Conservation (phyloP, 1,140 invertebrate genomes). For the Archivesica marissinica region DNA sequence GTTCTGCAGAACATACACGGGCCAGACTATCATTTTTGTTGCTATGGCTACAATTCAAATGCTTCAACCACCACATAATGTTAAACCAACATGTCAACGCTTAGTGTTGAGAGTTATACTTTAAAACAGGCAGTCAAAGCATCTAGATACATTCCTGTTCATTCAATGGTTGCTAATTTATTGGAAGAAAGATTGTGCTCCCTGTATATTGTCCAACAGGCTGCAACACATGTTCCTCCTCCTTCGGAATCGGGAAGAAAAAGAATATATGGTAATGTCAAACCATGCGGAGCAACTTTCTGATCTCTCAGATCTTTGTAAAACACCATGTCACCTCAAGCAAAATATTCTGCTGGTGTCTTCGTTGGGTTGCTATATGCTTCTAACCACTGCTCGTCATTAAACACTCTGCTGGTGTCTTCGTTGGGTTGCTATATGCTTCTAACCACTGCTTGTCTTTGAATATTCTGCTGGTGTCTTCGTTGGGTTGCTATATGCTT, state of each 20-base stretch:
- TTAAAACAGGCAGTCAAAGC: neutral
- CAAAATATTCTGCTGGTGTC: no score
- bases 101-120: neutral
- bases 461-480: no score
- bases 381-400: no score
- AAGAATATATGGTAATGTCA: slow-evolving; percentile 7
- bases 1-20: neutral
- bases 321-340: no score
- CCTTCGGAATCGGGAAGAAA: slow-evolving; percentile 18
- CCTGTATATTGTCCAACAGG: slow-evolving; percentile 28
- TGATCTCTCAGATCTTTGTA: neutral
- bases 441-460: no score
- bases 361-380: no score
- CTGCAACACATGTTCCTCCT: slow-evolving; percentile 10
- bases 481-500: no score
- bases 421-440: no score
- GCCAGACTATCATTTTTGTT: slow-evolving; percentile 14
- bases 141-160: slow-evolving; percentile 22
- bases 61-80: neutral
- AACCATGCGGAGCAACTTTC: neutral
- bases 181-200: neutral
- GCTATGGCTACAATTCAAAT: slow-evolving; percentile 31
- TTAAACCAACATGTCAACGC: neutral
- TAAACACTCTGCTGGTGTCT: no score
- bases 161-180: neutral